phyloP scores from a whole-genome alignment of 1,140 invertebrate genomes.

The Scaptomyza graminum region DNA sequence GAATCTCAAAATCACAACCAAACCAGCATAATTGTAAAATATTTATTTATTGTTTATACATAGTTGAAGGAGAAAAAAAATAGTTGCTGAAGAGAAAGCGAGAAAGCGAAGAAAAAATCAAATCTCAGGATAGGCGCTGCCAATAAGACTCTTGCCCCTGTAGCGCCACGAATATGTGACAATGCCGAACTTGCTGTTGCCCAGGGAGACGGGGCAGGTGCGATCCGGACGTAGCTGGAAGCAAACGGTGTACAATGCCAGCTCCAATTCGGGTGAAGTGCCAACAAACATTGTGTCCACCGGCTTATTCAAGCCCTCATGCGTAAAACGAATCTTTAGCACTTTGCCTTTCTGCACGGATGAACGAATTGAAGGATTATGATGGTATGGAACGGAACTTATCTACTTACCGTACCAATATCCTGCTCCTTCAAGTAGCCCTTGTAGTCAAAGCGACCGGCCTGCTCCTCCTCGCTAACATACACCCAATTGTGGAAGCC shows the following conservation, averaged over 20 bases:
- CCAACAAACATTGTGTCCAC: conserved; percentile 93
- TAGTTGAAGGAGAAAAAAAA: conserved; percentile 13
- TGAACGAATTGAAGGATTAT: conserved; percentile 20
- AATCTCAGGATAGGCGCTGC: conserved; percentile 92
- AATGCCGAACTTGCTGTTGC: conserved; percentile 88
- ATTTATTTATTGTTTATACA: conserved; percentile 39
- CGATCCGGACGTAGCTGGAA: conserved; percentile 89
- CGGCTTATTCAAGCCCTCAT: conserved; percentile 90
- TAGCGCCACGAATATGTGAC: conserved; percentile 90
- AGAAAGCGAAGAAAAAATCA: no score
- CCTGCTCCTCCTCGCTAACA: conserved; percentile 90
- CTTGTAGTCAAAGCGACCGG: conserved; percentile 88
- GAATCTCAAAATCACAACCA: not conserved
- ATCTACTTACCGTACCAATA: conserved; percentile 88
- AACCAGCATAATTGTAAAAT: not conserved
- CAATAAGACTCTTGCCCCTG: conserved; percentile 90
- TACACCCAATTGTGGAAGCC: conserved; percentile 97
- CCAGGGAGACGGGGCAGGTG: conserved; percentile 89
- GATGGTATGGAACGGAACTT: not conserved
- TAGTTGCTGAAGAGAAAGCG: conserved; percentile 1
- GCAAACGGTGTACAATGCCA: conserved; percentile 95
- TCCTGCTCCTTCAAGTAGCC: conserved; percentile 90
- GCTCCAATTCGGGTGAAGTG: conserved; percentile 96
- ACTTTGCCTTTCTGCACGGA: conserved; percentile 90
- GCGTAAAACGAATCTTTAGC: conserved; percentile 91